Evolutionary conservation across 2,113 vertebrate species (phyloP), one percentile per base, ranked within the genome.

Genomic region (Microtus richardsoni): DNA sequence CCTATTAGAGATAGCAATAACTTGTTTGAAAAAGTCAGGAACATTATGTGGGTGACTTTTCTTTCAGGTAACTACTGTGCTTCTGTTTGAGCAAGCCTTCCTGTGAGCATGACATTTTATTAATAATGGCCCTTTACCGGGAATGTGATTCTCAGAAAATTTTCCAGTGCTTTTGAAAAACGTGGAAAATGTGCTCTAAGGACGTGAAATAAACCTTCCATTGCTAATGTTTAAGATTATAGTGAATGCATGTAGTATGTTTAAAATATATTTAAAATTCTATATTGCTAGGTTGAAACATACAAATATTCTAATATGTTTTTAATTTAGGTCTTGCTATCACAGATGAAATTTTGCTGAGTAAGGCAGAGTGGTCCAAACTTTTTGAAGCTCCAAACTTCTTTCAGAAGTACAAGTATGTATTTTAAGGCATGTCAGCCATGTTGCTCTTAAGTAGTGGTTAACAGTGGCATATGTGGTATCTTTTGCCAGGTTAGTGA

Each of bases 331-430:
- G 99, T 98, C 98, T 99, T 98, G 98, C 98, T 98, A 99, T 99
- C 98, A 99, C 99, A 97, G 99, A 99, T 98, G 99, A 99, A 98
- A 99, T 99, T 98, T 98, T 99, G 98, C 98, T 99, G 98, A 99
- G 98, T 98, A 99, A 99, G 99, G 99, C 99, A 98, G 98, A 99
- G 96, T 99, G 99, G 99, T 99, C 99, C 98, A 99, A 99, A 99
- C 99, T 99, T 98, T 99, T 99, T 99, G 99, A 99, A 99, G 99
- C 98, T 98, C 99, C 99, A 98, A 99, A 99, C 99, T 99, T 99
- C 99, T 99, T 99, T 99, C 99, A 99, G 88, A 99, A 99, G 98
- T 99, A 99, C 99, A 99, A 99, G 99, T 99, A 99, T 99, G 99
- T 99, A 99, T 99, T 99, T 98, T 98, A 98, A 98, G 98, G 98